Evolutionary conservation across 2,888 invertebrate species (phyloP), one percentile per base, ranked within the genome.

Genomic region (Ceriagrion tenellum): DNA sequence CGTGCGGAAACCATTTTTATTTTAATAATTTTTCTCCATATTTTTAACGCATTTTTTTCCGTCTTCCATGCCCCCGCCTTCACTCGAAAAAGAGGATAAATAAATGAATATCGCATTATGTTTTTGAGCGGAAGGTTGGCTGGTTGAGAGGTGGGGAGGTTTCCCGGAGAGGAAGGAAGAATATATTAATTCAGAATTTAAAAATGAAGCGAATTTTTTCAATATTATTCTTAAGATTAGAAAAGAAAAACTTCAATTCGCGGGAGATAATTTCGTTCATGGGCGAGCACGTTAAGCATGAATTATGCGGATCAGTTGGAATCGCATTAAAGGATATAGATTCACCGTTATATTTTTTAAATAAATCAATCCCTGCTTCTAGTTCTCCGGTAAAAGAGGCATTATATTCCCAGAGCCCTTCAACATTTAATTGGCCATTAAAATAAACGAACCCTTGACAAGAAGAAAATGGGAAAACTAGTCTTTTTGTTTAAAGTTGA

Each of bases 101-200:
- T 81, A 81, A 81, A 81, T 89, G 55, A 55, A 89, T 89, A 93
- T 74, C 93, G 74, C 93, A 93, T 69, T 93, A 63, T 93, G 93
- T n/a, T 47, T n/a, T 8, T 2, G 89, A 47, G 55, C 16, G 69
- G 69, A 26, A 93, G 63, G 23, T 47, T 35, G 59, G 69, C 26
- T 23, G 16, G n/a, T 40, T 23, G 26, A n/a, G 69, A n/a, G 4
- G 8, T 23, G 69, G n/a, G n/a, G 69, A 8, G n/a, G n/a, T 56
- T 69, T 69, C n/a, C 13, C 6, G n/a, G 30, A 30, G 81, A 23
- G n/a, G 81, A 26, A 16, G 81, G 55, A 59, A 59, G 59, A 59
- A 59, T 8, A 47, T 47, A 47, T 47, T 47, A 47, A 47, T 47
- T 2, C 47, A 47, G 47, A 47, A 47, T 47, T 47, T 16, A 59